phyloP scores from a whole-genome alignment of 1,140 invertebrate genomes.

The Aphelenchoides besseyi region DNA sequence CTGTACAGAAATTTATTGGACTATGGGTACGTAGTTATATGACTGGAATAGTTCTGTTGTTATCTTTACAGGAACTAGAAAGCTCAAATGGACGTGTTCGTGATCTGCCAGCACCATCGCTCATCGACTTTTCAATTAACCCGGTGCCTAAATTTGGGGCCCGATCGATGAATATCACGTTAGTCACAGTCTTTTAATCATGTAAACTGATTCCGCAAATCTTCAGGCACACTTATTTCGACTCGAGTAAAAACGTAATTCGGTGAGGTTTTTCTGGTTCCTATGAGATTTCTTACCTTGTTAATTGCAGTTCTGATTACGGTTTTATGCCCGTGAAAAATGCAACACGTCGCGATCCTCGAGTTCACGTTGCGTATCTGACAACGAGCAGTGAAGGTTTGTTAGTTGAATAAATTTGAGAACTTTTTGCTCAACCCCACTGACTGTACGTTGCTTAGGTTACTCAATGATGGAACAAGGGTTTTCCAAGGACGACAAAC shows the following conservation, averaged over 20 bases:
- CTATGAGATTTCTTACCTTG: too few relatives aligned
- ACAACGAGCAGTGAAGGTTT: conserved; percentile 60
- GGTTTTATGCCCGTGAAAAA: conserved; percentile 63
- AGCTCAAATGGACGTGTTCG: conserved; percentile 32
- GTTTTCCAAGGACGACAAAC: conserved; percentile 56
- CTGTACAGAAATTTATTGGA: conserved; percentile 60
- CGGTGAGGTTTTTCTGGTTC: conserved; percentile 24
- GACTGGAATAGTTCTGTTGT: conserved; percentile 19
- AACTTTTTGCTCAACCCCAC: too few relatives aligned
- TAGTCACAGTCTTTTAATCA: conserved; percentile 29
- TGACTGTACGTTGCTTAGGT: conserved; percentile 46
- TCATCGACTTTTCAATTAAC: conserved; percentile 63
- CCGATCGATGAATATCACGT: conserved; percentile 61
- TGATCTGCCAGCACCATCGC: conserved; percentile 55
- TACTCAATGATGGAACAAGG: conserved; percentile 63
- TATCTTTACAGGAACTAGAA: conserved; percentile 22
- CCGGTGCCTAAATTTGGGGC: conserved; percentile 62
- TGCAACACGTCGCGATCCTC: conserved; percentile 59
- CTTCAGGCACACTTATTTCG: conserved; percentile 58
- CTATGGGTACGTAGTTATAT: conserved; percentile 47
- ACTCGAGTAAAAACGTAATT: conserved; percentile 49
- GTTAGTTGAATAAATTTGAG: conserved; percentile 5
- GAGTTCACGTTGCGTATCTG: conserved; percentile 60
- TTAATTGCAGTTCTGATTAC: conserved; percentile 47
- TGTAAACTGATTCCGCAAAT: not conserved